These are phyloP conservation scores for Cylas formicarius DNA, from an alignment of 1,140 invertebrate species.

Conservation along the genomic window DNA sequence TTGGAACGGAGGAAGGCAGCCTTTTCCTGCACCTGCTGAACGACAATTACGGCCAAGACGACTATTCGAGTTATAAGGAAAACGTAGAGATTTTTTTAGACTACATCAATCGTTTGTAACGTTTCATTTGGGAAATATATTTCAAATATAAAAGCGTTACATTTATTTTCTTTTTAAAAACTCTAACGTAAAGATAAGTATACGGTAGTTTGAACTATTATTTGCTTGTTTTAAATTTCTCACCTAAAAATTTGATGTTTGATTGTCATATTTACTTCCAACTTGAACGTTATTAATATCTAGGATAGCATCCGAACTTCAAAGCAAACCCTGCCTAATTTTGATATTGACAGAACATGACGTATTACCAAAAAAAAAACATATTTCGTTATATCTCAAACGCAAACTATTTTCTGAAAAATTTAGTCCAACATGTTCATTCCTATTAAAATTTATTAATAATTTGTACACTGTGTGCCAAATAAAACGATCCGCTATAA, in stretches of 20 bases:
- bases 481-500: too few species aligned
- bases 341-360: too few species aligned
- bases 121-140: constrained; percentile 1
- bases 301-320: too few species aligned
- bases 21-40: constrained; percentile 31
- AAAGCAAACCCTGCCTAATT: too few species aligned
- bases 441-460: too few species aligned
- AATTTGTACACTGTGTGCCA: too few species aligned
- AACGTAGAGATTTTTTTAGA: constrained; percentile 34
- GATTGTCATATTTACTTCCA: neutral
- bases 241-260: neutral
- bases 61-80: constrained; percentile 21
- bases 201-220: too few species aligned
- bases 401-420: too few species aligned
- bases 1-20: constrained; percentile 25
- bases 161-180: constrained; percentile 12
- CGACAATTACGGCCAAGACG: constrained; percentile 29
- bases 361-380: too few species aligned
- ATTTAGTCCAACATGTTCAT: too few species aligned
- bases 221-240: constrained; percentile 4
- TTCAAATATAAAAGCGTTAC: neutral
- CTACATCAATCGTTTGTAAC: constrained; percentile 36
- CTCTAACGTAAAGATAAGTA: too few species aligned
- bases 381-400: too few species aligned
- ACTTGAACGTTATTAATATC: constrained; percentile 6